Percentiles rank a stretch among this genome's conserved stretches.
Evolutionary conservation across 2,888 invertebrate genomes (phyloP).

Genomic region (Atherix ibis): DNA sequence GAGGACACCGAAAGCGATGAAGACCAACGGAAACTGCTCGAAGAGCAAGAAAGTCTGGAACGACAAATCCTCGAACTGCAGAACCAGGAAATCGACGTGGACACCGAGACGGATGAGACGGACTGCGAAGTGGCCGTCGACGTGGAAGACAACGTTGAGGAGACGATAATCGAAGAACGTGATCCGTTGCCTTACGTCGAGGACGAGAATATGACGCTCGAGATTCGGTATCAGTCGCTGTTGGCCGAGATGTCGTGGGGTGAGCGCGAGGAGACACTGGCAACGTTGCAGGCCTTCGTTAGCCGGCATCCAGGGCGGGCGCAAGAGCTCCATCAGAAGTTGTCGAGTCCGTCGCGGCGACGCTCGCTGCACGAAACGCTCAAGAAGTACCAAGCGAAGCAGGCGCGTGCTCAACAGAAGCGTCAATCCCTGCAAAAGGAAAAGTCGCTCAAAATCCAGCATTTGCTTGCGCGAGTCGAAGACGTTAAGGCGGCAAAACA

Average conservation of each 20-base stretch:
- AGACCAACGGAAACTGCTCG: slow-evolving; percentile 55
- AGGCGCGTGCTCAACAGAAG: slow-evolving; percentile 79
- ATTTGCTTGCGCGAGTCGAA: slow-evolving; percentile 70
- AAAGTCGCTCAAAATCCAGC: slow-evolving; percentile 69
- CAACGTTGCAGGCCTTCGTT: slow-evolving; percentile 59
- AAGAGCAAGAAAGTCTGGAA: slow-evolving; percentile 59
- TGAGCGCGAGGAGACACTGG: slow-evolving; percentile 66
- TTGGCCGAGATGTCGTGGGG: slow-evolving; percentile 68
- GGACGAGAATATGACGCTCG: slow-evolving; percentile 37
- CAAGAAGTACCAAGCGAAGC: slow-evolving; percentile 69
- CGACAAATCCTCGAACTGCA: slow-evolving; percentile 60
- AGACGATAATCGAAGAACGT: slow-evolving; percentile 10
- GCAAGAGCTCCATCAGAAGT: slow-evolving; percentile 80
- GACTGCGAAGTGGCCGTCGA: slow-evolving; percentile 28
- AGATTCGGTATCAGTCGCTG: slow-evolving; percentile 53
- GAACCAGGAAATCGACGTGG: slow-evolving; percentile 55
- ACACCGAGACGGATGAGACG: slow-evolving; percentile 69
- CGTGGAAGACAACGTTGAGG: slow-evolving; percentile 20
- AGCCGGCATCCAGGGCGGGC: slow-evolving; percentile 85
- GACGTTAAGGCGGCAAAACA: slow-evolving; percentile 71
- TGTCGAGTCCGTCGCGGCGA: slow-evolving; percentile 79
- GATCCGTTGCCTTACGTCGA: slow-evolving; percentile 24
- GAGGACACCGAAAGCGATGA: slow-evolving; percentile 43
- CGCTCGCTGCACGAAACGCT: slow-evolving; percentile 73
- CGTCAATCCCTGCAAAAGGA: slow-evolving; percentile 68